Evolutionary conservation across 2,888 invertebrate genomes (phyloP).

Genomic region (Eilema depressum): DNA sequence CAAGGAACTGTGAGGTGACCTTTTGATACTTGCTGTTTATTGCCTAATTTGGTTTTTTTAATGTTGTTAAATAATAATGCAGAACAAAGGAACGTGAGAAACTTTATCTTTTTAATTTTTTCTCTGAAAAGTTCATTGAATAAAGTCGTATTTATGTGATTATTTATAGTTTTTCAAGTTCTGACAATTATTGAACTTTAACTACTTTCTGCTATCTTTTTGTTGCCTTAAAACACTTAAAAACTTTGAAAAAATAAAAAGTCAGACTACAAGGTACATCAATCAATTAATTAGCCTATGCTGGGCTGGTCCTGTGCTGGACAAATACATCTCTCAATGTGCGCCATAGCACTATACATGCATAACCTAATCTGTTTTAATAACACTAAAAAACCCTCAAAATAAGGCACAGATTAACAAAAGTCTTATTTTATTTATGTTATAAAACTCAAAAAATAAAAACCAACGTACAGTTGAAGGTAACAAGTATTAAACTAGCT

Average conservation of each 20-base stretch:
- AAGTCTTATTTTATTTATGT: not conserved
- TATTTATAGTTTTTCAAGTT: not conserved
- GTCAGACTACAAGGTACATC: not conserved
- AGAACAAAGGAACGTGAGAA: not conserved
- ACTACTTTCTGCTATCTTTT: too few species aligned
- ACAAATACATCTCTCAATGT: too few species aligned
- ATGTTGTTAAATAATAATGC: not conserved
- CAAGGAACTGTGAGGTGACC: constrained; percentile 26
- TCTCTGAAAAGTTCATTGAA: not conserved
- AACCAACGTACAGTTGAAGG: not conserved
- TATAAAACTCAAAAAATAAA: not conserved
- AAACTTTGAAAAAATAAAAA: too few species aligned
- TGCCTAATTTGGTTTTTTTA: constrained; percentile 3
- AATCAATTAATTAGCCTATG: not conserved
- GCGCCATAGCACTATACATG: too few species aligned
- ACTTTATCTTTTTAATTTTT: too few species aligned
- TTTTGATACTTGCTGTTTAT: constrained; percentile 16
- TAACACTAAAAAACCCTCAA: too few species aligned
- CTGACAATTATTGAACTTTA: not conserved
- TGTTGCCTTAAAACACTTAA: too few species aligned
- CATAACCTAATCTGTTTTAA: too few species aligned
- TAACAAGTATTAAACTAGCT: not conserved
- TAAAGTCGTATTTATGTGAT: not conserved
- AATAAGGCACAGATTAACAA: not conserved
- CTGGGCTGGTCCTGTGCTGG: too few species aligned